These are phyloP conservation scores for Procambarus clarkii DNA, from an alignment of 1,140 invertebrate species.

Conservation along the genomic window DNA sequence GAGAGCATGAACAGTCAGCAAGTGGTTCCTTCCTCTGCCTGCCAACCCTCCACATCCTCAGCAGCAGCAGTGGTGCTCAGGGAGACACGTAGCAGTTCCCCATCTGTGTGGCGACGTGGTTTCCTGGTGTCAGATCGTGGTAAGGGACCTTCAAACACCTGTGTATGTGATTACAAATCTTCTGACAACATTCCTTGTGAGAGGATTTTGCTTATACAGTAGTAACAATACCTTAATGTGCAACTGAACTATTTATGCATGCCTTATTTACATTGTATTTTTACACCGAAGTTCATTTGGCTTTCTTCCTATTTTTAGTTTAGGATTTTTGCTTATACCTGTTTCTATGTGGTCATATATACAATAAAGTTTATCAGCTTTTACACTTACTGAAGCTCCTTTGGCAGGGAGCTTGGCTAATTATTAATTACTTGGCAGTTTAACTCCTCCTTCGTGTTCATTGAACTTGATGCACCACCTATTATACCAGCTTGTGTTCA, in stretches of 20 bases:
- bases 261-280: not conserved
- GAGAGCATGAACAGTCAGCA: not conserved
- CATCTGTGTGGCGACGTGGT: constrained; percentile 59
- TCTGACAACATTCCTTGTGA: not conserved
- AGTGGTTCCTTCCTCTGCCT: not conserved
- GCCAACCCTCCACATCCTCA: not conserved
- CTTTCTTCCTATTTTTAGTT: too few relatives aligned
- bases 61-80: constrained; percentile 42
- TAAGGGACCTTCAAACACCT: constrained; percentile 23
- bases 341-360: too few relatives aligned
- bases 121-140: constrained; percentile 53
- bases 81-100: constrained; percentile 62
- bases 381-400: too few relatives aligned
- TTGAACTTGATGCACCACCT: too few relatives aligned
- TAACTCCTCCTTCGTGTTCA: too few relatives aligned
- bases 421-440: too few relatives aligned
- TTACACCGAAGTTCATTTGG: not conserved
- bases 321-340: too few relatives aligned
- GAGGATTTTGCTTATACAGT: not conserved
- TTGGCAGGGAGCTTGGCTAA: too few relatives aligned
- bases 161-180: constrained; percentile 5
- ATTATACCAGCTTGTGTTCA: too few relatives aligned
- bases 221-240: not conserved
- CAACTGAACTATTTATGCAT: not conserved
- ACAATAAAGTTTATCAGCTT: too few relatives aligned